Conservation (phyloP, 2,113 vertebrate species). For the Macrotus californicus region DNA sequence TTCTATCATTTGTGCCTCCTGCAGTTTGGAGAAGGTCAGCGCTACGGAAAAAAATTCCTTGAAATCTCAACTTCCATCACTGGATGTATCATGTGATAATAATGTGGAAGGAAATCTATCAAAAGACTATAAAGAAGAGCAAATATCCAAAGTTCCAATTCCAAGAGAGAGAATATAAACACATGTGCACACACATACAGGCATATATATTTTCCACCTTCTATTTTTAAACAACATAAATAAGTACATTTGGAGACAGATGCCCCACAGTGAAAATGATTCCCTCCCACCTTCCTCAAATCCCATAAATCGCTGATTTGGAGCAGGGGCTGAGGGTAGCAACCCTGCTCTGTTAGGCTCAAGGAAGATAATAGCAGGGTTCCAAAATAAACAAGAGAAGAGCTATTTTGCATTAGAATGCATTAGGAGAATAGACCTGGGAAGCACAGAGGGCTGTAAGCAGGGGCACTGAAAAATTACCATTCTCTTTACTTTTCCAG, state of each 20-base stretch:
- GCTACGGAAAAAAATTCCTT: not conserved
- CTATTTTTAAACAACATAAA: not conserved
- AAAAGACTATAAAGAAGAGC: not conserved
- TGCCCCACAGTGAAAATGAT: not conserved
- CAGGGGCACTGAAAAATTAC: constrained; percentile 53
- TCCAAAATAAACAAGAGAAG: constrained; percentile 67
- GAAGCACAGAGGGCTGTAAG: constrained; percentile 65
- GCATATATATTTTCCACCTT: not conserved
- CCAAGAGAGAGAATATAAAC: not conserved
- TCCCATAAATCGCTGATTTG: not conserved
- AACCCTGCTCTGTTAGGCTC: constrained; percentile 44
- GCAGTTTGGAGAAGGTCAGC: not conserved
- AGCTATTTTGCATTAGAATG: constrained; percentile 50
- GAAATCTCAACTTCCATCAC: not conserved
- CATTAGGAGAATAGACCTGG: constrained; percentile 24
- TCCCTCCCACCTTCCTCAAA: not conserved
- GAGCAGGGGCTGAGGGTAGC: not conserved
- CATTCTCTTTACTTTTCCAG: constrained; percentile 1
- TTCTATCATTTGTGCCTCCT: not conserved
- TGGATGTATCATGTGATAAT: not conserved
- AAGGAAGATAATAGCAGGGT: constrained; percentile 67
- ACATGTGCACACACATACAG: not conserved
- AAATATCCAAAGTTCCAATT: not conserved
- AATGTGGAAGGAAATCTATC: not conserved
- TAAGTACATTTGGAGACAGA: not conserved